Base-by-base conservation (phyloP, 1,140 invertebrate genomes). In the Drosophila fuyamai region DNA sequence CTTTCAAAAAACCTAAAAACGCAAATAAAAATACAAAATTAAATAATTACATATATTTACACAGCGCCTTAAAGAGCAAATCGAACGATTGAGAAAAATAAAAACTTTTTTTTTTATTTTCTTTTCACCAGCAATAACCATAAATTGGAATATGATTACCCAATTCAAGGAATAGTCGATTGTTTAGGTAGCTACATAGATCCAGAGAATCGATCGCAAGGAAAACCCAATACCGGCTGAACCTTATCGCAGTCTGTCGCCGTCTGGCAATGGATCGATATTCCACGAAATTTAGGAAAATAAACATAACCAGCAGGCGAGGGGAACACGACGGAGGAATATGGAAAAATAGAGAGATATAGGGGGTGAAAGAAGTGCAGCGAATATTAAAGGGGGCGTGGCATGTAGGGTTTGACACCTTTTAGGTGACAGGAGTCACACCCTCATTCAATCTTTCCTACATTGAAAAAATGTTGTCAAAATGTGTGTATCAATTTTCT, bases 171-270 rank as follows among this genome's bases (percentile, higher is more conserved):
- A 68, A 68, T 59, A 46, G 46, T n/a, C 2, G n/a, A n/a, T 18
- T 70, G 50, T 70, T 55, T 71, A 71, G 65, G 63, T 71, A 71
- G 63, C 44, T 43, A 47, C 23, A 71, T 48, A 47, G 35, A 71
- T 48, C 51, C 67, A 36, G 0, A 27, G 60, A 68, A 68, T 32
- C 46, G 57, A 59, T 59, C 65, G 36, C 50, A 29, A 9, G 65
- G 44, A 70, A 71, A 71, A 71, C 44, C 67, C 65, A 46, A 71
- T 67, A 70, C 55, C 66, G 36, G 29, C 36, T n/a, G 14, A 70
- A 48, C 67, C 67, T 71, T 71, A 71, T 71, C 65, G 66, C 27
- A 57, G 51, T 48, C 67, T 71, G 67, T 47, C 51, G 67, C 65
- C 65, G 60, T 32, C 47, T 66, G 61, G 38, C 65, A 58, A 18